Evolutionary conservation across 2,797 vertebrate genomes (phyloP).

Genomic region (Anabacerthia variegaticeps): DNA sequence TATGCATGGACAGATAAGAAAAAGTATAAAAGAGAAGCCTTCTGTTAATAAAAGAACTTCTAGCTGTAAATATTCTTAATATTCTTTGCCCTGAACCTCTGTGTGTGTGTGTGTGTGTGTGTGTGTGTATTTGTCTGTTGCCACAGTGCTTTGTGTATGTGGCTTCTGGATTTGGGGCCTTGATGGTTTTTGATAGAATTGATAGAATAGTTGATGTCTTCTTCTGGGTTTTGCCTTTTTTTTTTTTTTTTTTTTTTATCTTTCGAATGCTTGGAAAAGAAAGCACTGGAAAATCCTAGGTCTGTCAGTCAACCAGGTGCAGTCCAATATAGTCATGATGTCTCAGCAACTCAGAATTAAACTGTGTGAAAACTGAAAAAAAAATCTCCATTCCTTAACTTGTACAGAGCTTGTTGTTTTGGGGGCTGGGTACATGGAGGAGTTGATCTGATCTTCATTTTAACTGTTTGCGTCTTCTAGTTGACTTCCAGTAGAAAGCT

Average conservation of each 20-base stretch:
- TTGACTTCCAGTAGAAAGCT: not conserved
- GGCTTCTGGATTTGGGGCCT: not conserved
- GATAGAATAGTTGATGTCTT: not conserved
- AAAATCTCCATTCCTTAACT: not conserved
- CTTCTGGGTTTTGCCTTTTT: not conserved
- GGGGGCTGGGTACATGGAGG: fast-evolving
- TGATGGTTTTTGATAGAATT: not conserved
- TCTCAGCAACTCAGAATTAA: not conserved
- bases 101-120: too few relatives aligned
- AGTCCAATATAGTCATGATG: not conserved
- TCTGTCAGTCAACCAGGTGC: not conserved
- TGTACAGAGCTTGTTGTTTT: not conserved
- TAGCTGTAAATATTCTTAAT: too few relatives aligned
- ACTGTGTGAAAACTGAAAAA: not conserved
- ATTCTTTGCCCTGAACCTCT: too few relatives aligned
- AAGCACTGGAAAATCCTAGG: not conserved
- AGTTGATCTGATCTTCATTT: not conserved
- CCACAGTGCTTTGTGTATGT: not conserved
- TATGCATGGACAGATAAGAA: too few relatives aligned
- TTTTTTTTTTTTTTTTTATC: too few relatives aligned
- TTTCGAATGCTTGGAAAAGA: not conserved
- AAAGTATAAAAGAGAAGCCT: too few relatives aligned
- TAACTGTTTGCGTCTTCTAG: not conserved
- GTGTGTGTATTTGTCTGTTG: too few relatives aligned
- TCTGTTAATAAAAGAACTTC: too few relatives aligned